Evolutionary conservation across 2,113 vertebrate genomes (phyloP).

Genomic region (Marcusenius ussheri): DNA sequence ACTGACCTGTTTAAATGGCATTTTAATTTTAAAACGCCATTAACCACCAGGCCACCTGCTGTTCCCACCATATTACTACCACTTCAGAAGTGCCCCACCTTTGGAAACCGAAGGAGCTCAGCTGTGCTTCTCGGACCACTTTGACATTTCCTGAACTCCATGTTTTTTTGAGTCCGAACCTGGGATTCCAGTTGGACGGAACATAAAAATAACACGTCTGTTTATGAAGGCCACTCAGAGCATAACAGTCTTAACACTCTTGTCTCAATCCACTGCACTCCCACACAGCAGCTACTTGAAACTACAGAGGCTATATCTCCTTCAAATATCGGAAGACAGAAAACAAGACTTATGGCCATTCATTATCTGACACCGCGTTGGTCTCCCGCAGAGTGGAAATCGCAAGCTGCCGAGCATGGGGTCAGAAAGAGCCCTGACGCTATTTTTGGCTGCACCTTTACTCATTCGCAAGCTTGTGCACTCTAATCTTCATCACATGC

Average conservation of each 20-base stretch:
- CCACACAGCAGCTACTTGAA: not conserved
- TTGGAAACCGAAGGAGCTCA: not conserved
- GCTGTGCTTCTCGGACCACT: not conserved
- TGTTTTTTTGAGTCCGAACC: not conserved
- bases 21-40: not conserved
- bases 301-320: not conserved
- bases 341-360: not conserved
- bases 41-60: not conserved
- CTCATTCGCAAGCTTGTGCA: not conserved
- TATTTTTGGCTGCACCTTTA: not conserved
- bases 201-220: not conserved
- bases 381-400: no score
- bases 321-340: not conserved
- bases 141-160: not conserved
- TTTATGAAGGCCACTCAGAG: not conserved
- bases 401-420: not conserved
- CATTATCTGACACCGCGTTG: not conserved
- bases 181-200: not conserved
- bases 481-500: not conserved
- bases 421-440: not conserved
- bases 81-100: not conserved
- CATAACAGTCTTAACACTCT: not conserved
- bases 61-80: not conserved
- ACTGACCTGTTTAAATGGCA: not conserved
- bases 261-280: not conserved